Base-by-base conservation (phyloP, 2,113 vertebrate species). In the Hiodon alosoides region DNA sequence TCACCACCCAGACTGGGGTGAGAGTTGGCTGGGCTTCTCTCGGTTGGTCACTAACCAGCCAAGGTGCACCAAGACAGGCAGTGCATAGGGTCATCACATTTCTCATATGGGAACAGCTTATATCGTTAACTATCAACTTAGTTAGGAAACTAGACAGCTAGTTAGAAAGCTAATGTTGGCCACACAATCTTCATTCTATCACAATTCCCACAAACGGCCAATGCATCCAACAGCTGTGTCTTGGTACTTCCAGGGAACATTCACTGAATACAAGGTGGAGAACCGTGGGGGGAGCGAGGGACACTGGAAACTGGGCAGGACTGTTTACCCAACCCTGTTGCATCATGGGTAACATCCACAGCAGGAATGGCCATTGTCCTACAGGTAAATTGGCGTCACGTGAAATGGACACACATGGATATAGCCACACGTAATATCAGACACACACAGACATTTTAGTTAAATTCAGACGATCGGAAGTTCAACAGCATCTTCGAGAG, bases 331-430 rank as follows among this genome's bases (percentile, higher is more conserved):
- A 59, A 47, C 4, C 65, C 64, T n/a, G 54, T 46, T 75, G 73
- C 65, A 68, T 75, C 60, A 75, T 75, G 73, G 73, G 73, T 75
- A 75, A 75, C n/a, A 53, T 59, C 14, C 67, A 64, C 55, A 64
- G 73, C 73, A 75, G 65, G 73, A 67, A 51, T 50, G 64, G 46
- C 54, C 65, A 59, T n/a, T 54, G 14, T 4, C 54, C 54, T 54
- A 59, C 73, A 67, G 73, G 73, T 75, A 75, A 59, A 13, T n/a
- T 69, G 3, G 58, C 4, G 9, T 59, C 58, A 59, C 58, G 0
- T 59, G 58, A 9, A 59, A 14, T 59, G 58, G 9, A 14, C 1
- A 57, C 11, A 57, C 11, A 11, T 11, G 6, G 11, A 6, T 57
- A 11, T 71, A 17, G 0, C 16, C 13, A 7, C 31, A 67, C 31